A percentile compares a stretch with the other conserved stretches of the same genome.
Conservation (phyloP, 2,113 vertebrate species). For the Machaerirhynchus nigripectus region DNA sequence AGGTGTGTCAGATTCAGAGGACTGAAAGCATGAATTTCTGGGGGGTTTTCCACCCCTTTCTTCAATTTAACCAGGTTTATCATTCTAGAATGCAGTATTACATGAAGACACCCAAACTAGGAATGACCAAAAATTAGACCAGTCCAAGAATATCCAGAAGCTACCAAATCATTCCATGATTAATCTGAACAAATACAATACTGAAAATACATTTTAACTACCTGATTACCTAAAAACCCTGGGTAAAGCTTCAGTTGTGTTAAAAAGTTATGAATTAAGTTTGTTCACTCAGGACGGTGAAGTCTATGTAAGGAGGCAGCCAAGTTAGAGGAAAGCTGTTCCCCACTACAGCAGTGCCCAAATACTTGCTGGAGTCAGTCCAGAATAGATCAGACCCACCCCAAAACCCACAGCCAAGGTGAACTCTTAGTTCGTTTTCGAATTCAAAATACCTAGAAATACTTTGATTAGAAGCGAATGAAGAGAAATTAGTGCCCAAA, state of each 20-base stretch:
- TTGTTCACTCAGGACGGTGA: rapidly evolving
- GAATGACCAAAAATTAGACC: not conserved
- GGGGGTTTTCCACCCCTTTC: not conserved
- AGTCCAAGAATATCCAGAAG: not conserved
- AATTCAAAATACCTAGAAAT: not conserved
- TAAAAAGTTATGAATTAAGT: not conserved
- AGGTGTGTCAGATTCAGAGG: not conserved
- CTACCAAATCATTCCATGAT: not conserved
- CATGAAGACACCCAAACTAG: not conserved
- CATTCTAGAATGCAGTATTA: not conserved
- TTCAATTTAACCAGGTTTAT: not conserved
- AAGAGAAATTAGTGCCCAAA: not conserved
- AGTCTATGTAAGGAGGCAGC: not conserved
- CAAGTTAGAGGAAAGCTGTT: not conserved
- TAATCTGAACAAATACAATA: rapidly evolving
- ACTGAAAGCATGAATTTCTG: not conserved
- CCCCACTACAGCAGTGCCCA: not conserved
- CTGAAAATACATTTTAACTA: not conserved
- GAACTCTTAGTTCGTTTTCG: not conserved
- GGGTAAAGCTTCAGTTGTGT: not conserved
- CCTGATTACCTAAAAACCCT: not conserved
- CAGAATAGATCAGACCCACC: not conserved
- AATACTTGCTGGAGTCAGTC: not conserved
- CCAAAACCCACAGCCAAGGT: not conserved
- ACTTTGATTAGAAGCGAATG: not conserved